Evolutionary conservation across 2,888 invertebrate genomes (phyloP), one percentile per base, ranked within the genome.

Genomic region (Lepidonotus clava): DNA sequence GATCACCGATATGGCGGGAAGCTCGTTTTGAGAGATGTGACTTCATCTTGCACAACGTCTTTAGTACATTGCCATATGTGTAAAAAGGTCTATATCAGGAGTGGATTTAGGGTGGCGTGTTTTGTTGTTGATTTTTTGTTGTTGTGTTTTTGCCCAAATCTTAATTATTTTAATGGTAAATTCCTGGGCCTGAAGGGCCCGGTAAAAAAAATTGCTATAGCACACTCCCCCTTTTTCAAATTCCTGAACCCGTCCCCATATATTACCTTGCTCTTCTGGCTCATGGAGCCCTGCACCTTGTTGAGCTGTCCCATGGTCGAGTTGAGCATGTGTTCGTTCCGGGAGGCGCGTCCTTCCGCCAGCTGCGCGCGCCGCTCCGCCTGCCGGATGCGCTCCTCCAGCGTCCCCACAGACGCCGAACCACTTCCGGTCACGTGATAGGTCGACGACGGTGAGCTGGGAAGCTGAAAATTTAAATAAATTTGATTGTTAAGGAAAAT

Each of bases 251-350:
- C 21, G 21, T 14, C 21, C 51, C 8, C 11, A 40, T 85, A 21
- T 14, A 89, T 56, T 87, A 92, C 93, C 91, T 92, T 91, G 11
- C 92, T 91, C 87, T 93, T 92, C 86, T 91, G 90, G 14, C 91
- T 91, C 4, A 93, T 88, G 28, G 91, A 91, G 83, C 91, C 90
- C 88, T 93, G 92, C 85, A 92, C 90, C 71, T 91, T 91, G 11
- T 91, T 90, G 91, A 92, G 91, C 83, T 93, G 93, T 0, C 87
- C 84, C 91, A 92, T 91, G 87, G 93, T 93, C 87, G 92, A 90
- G 77, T 90, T 91, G 89, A 92, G 90, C 66, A 91, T 87, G 61
- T 88, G 88, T 24, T 91, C 89, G 86, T 91, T 92, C 66, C 89
- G 84, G 21, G 83, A 38, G 0, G 89, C 89, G n/a, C 90, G 46